Evolutionary conservation across 2,797 vertebrate genomes (phyloP).

Genomic region (Microctenopoma stevenorrisi): DNA sequence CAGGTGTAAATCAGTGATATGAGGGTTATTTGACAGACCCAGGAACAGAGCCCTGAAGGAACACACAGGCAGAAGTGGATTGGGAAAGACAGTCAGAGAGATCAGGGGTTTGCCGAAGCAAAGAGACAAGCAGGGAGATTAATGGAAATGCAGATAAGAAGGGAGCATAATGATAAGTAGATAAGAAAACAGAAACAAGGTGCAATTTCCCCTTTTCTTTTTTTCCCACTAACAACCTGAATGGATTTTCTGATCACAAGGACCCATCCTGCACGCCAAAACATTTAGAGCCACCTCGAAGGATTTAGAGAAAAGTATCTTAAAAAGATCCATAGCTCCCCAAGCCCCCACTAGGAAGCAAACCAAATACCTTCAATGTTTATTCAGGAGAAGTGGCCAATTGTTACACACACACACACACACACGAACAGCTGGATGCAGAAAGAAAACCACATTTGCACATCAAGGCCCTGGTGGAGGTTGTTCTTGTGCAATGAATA

Average conservation of each 20-base stretch:
- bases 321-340: constrained; percentile 39
- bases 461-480: constrained; percentile 55
- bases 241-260: constrained; percentile 8
- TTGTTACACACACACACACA: constrained; percentile 18
- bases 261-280: constrained; percentile 41
- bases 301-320: constrained; percentile 67
- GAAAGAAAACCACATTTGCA: constrained; percentile 40
- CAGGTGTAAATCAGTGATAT: constrained; percentile 91
- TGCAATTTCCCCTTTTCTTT: constrained; percentile 11
- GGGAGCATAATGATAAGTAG: constrained; percentile 12
- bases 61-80: constrained; percentile 30
- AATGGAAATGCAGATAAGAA: not conserved
- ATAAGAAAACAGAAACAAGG: constrained; percentile 20
- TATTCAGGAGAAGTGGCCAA: constrained; percentile 34
- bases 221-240: constrained; percentile 39
- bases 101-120: not conserved
- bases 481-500: constrained; percentile 43
- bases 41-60: constrained; percentile 89
- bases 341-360: constrained; percentile 28
- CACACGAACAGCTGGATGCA: constrained; percentile 21
- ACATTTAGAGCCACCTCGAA: constrained; percentile 55
- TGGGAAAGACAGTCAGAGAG: not conserved
- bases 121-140: not conserved
- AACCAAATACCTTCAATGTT: constrained; percentile 33
- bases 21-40: constrained; percentile 92